Base-by-base conservation (phyloP, 2,888 invertebrate species). In the Diachrysia chrysitis region DNA sequence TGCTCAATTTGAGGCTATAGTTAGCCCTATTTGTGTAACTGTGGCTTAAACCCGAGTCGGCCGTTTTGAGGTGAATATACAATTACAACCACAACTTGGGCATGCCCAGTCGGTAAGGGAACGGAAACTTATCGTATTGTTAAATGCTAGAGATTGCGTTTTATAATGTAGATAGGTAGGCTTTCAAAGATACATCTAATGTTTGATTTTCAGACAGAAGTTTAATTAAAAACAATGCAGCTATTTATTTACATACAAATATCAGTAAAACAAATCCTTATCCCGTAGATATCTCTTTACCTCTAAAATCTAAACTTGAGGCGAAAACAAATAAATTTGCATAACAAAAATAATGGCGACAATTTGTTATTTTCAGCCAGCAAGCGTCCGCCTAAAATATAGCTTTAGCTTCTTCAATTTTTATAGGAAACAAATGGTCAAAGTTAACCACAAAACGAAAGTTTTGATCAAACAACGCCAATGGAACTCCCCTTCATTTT, bases 401-500 rank as follows among this genome's bases (percentile, higher is more conserved):
- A 32, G 29, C 62, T 60, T 60, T 48, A 59, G 35, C 53, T 55
- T 68, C 42, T 55, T 16, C 56, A 75, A 62, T 69, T 78, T 78
- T 71, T 70, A 79, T 63, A 58, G 54, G 56, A 75, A 65, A 71
- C 66, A 72, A 71, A 66, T 66, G 68, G 19, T 60, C 23, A 14
- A 65, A 75, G 66, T 72, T 67, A 42, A 51, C 63, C 42, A 51
- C 64, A 16, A 10, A 17, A 53, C 10, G 2, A 58, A 72, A 65
- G n/a, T 71, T 72, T 66, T 71, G 62, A 66, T 59, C 67, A 55
- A 59, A 69, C 67, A 71, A 56, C 56, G 21, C 23, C 69, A 56
- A 56, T 66, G 57, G 54, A 69, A 67, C 48, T 57, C 63, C 58
- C 58, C 66, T 69, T 60, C 60, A 73, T 51, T 82, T 78, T 82